Percentiles rank a stretch among this genome's conserved stretches.
phyloP scores from a whole-genome alignment of 2,113 vertebrate species.

The Miniopterus natalensis region DNA sequence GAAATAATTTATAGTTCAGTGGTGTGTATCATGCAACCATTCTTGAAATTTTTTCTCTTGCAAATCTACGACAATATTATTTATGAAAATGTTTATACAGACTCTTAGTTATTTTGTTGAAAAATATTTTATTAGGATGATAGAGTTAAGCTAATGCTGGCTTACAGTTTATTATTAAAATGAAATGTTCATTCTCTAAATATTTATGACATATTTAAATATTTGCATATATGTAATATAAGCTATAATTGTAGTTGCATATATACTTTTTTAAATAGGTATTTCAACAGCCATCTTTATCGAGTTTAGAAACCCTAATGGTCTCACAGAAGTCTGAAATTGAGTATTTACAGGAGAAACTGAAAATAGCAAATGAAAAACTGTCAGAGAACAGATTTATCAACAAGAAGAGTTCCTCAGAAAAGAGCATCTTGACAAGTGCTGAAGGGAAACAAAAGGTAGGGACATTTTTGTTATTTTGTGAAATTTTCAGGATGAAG shows the following conservation, averaged over 20 bases:
- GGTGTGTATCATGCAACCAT: background rate
- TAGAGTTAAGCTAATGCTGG: background rate
- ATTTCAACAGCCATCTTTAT: slow-evolving; percentile 78
- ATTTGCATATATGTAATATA: background rate
- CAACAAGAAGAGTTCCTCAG: slow-evolving; percentile 53
- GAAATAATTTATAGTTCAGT: slow-evolving; percentile 43
- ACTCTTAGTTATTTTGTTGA: slow-evolving; percentile 1
- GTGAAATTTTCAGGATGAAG: slow-evolving; percentile 81
- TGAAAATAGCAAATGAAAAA: slow-evolving; percentile 79
- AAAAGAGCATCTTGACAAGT: slow-evolving; percentile 78
- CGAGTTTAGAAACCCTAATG: slow-evolving; percentile 82
- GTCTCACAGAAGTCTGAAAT: slow-evolving; percentile 87
- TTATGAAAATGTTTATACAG: slow-evolving; percentile 49
- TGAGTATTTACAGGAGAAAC: slow-evolving; percentile 86
- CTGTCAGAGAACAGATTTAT: slow-evolving; percentile 74
- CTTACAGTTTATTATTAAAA: slow-evolving; percentile 32
- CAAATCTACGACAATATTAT: background rate
- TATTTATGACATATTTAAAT: slow-evolving; percentile 14
- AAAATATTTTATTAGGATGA: slow-evolving; percentile 26
- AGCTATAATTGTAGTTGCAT: background rate
- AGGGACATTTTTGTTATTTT: slow-evolving; percentile 80
- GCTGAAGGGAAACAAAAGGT: slow-evolving; percentile 82
- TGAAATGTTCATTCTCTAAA: background rate
- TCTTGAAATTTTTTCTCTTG: background rate
- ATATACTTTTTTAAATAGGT: slow-evolving; percentile 70